These are phyloP conservation scores for Anorthoa munda DNA, from an alignment of 2,888 invertebrate species.

Conservation along the genomic window DNA sequence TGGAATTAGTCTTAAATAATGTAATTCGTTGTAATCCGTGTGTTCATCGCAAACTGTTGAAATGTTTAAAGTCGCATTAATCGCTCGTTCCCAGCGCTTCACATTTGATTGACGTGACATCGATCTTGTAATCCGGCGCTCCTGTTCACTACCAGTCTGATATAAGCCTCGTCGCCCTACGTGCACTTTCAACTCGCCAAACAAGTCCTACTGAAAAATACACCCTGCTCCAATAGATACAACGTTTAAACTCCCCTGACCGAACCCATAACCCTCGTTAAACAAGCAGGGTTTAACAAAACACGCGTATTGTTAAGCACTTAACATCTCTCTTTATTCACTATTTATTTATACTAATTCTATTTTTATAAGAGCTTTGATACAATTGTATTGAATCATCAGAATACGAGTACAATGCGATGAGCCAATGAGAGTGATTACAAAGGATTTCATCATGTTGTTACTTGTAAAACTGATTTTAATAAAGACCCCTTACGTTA, in stretches of 20 bases:
- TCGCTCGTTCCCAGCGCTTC: constrained; percentile 69
- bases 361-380: constrained; percentile 83
- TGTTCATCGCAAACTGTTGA: constrained; percentile 39
- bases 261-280: constrained; percentile 41
- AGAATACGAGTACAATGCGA: constrained; percentile 65
- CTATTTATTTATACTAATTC: constrained; percentile 87
- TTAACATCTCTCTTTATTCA: constrained; percentile 83
- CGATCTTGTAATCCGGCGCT: constrained; percentile 80
- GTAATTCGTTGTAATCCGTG: constrained; percentile 46
- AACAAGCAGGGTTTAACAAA: constrained; percentile 72
- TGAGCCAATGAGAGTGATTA: constrained; percentile 45
- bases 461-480: constrained; percentile 34
- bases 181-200: constrained; percentile 39
- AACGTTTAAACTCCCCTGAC: constrained; percentile 18
- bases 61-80: constrained; percentile 50
- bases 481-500: too few relatives aligned
- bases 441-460: constrained; percentile 51
- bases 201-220: constrained; percentile 17
- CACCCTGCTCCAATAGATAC: not conserved
- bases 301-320: constrained; percentile 82
- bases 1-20: too few relatives aligned
- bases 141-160: constrained; percentile 61
- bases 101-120: constrained; percentile 74
- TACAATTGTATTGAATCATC: constrained; percentile 73
- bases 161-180: constrained; percentile 63